Percentiles rank a stretch among this genome's conserved stretches.
Evolutionary conservation across 2,888 invertebrate species (phyloP).

Genomic region (Athalia rosae): DNA sequence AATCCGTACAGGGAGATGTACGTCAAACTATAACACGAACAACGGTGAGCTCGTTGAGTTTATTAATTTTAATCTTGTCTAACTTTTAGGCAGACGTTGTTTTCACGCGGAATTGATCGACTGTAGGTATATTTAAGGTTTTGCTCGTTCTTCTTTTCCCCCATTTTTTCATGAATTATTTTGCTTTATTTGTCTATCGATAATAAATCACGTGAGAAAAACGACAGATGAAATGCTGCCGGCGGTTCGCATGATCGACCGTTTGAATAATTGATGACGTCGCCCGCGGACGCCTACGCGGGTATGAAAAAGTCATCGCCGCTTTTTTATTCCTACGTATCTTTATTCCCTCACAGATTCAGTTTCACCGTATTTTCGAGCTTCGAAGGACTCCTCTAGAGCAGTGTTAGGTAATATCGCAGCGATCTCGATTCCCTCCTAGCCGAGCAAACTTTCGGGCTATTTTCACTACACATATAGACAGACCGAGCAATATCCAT

Average conservation of each 20-base stretch:
- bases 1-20: neutral
- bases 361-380: conserved; percentile 8
- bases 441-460: conserved; percentile 23
- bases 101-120: neutral
- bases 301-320: conserved; percentile 28
- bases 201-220: conserved; percentile 35
- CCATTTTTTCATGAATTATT: neutral
- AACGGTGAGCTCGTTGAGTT: neutral
- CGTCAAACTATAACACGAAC: too few relatives aligned
- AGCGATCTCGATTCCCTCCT: conserved; percentile 16
- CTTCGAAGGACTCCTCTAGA: too few relatives aligned
- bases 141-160: neutral
- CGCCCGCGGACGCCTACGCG: neutral
- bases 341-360: conserved; percentile 24
- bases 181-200: neutral
- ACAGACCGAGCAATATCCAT: conserved; percentile 7
- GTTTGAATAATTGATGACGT: conserved; percentile 33
- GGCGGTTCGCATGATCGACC: conserved; percentile 20
- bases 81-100: neutral
- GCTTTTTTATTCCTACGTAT: conserved; percentile 14
- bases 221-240: conserved; percentile 20
- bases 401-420: neutral
- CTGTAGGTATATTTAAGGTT: too few relatives aligned
- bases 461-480: conserved; percentile 1
- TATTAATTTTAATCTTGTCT: neutral